phyloP scores from a whole-genome alignment of 2,113 vertebrate genomes.

The Sardina pilchardus region DNA sequence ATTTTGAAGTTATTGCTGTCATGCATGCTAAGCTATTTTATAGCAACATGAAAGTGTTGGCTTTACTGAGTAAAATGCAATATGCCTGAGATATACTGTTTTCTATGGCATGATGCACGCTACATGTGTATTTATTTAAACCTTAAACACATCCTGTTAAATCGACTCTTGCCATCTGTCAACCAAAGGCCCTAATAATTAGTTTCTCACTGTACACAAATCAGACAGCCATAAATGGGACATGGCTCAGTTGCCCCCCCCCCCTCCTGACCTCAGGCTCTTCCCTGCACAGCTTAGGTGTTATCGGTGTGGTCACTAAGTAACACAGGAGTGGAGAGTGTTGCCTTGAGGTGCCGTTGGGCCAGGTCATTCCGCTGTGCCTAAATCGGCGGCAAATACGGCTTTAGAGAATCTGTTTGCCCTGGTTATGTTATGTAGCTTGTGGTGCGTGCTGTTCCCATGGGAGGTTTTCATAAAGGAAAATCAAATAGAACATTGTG shows the following conservation, averaged over 20 bases:
- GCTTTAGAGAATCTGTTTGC: not conserved
- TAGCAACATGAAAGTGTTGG: not conserved
- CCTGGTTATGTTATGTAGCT: not conserved
- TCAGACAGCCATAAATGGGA: not conserved
- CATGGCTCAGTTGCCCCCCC: not conserved
- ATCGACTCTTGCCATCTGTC: not conserved
- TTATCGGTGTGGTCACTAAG: slow-evolving; percentile 39
- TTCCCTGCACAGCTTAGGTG: not conserved
- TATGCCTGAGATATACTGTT: too few relatives aligned
- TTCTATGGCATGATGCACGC: not conserved
- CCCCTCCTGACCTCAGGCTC: not conserved
- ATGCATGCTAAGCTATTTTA: not conserved
- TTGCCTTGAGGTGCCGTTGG: not conserved
- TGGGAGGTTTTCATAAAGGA: not conserved
- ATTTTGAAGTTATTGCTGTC: not conserved
- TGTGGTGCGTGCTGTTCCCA: not conserved
- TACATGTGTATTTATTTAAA: not conserved
- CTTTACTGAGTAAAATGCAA: not conserved
- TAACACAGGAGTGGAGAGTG: slow-evolving; percentile 7
- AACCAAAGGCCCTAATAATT: not conserved
- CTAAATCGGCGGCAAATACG: not conserved
- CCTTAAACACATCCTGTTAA: not conserved
- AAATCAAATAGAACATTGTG: not conserved
- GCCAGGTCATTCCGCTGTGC: not conserved
- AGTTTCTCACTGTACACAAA: not conserved